Percentiles rank a stretch among this genome's conserved stretches.
These are phyloP conservation scores for Periparus ater DNA, from an alignment of 2,797 vertebrate species.

Conservation along the genomic window DNA sequence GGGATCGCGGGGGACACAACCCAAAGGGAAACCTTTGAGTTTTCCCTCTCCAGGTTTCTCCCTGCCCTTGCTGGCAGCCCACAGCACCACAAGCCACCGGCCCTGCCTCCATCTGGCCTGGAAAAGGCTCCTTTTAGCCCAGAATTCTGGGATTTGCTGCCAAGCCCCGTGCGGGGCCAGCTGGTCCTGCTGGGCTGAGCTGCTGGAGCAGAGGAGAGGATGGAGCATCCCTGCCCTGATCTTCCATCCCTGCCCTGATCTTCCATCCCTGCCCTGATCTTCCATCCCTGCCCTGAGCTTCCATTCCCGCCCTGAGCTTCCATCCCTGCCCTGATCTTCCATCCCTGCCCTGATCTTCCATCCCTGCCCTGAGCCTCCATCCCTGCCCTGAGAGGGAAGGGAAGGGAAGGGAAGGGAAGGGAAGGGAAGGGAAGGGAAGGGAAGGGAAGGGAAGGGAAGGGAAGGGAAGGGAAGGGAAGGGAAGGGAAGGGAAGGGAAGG, in stretches of 20 bases:
- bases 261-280: neutral
- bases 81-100: neutral
- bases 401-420: too few species aligned
- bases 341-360: neutral
- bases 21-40: neutral
- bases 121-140: neutral
- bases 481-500: too few species aligned
- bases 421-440: too few species aligned
- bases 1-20: rapidly evolving
- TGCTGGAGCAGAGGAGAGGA: neutral
- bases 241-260: neutral
- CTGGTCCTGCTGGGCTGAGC: neutral
- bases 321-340: neutral
- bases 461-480: too few species aligned
- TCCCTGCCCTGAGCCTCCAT: too few species aligned
- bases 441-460: too few species aligned
- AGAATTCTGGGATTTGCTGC: neutral
- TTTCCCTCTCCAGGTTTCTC: neutral
- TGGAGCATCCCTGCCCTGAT: neutral
- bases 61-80: neutral
- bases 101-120: neutral
- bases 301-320: neutral
- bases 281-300: neutral
- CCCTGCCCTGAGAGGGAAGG: too few species aligned
- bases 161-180: neutral